A percentile compares a stretch with the other conserved stretches of the same genome.
phyloP scores from a whole-genome alignment of 2,888 invertebrate species.

The Calameuta filiformis region DNA sequence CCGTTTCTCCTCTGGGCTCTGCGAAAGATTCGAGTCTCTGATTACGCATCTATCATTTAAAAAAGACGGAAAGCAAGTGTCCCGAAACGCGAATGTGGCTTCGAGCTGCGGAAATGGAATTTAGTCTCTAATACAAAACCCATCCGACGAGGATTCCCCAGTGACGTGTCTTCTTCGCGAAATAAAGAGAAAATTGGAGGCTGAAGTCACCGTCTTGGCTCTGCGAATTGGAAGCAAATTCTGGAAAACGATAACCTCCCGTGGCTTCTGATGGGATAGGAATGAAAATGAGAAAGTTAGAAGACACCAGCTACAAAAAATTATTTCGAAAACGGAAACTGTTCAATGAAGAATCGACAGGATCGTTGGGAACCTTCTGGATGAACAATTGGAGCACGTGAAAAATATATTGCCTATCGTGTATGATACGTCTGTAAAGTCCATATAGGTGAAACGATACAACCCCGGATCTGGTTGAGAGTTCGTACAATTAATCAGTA shows the following conservation, averaged over 20 bases:
- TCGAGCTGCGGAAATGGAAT: background rate
- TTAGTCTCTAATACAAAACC: background rate
- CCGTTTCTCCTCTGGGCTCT: background rate
- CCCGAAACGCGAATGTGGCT: background rate
- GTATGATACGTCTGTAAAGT: too few species aligned
- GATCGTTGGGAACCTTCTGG: too few species aligned
- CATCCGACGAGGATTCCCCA: background rate
- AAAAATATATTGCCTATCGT: background rate
- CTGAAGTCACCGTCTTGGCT: conserved; percentile 27
- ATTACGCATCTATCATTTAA: background rate
- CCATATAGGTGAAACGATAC: too few species aligned
- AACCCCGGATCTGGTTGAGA: too few species aligned
- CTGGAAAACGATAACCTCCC: background rate
- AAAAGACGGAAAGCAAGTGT: too few species aligned
- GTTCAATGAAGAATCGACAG: too few species aligned
- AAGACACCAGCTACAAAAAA: background rate
- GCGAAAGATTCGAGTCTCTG: background rate
- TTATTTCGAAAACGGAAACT: background rate
- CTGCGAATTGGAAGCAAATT: background rate
- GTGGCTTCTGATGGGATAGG: background rate
- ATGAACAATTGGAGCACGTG: background rate
- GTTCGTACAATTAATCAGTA: background rate
- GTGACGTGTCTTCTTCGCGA: conserved; percentile 31
- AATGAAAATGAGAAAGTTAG: background rate
- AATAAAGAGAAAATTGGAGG: conserved; percentile 70